Percentiles rank a stretch among this genome's conserved stretches.
These are phyloP conservation scores for Drosophila saltans DNA, from an alignment of 1,140 invertebrate species.

Conservation along the genomic window DNA sequence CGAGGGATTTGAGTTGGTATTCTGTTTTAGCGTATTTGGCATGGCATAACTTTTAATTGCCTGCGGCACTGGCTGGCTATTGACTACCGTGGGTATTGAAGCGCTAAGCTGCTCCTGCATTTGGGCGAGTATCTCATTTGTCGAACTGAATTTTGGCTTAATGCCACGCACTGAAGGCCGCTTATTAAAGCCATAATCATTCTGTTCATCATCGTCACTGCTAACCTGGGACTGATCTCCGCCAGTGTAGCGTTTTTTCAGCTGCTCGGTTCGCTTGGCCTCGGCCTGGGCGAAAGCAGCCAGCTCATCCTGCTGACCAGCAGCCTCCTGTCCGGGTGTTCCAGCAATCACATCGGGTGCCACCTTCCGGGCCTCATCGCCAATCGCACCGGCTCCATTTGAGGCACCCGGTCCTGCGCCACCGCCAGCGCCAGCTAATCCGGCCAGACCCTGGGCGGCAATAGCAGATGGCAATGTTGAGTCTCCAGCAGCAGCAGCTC, in stretches of 20 bases:
- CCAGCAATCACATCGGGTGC: constrained; percentile 91
- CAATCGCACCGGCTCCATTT: constrained; percentile 8
- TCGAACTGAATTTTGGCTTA: constrained; percentile 86
- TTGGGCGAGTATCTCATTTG: constrained; percentile 91
- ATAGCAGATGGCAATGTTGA: constrained; percentile 55
- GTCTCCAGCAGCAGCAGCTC: constrained; percentile 71
- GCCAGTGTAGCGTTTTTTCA: constrained; percentile 89
- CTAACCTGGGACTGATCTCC: constrained; percentile 83
- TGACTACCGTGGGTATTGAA: constrained; percentile 82
- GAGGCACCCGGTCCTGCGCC: not conserved
- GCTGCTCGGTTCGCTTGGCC: constrained; percentile 90
- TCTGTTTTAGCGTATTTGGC: constrained; percentile 74
- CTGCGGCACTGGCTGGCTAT: constrained; percentile 70
- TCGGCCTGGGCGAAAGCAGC: constrained; percentile 93
- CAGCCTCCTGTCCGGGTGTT: constrained; percentile 85
- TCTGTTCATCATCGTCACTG: constrained; percentile 90
- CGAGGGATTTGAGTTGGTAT: constrained; percentile 72
- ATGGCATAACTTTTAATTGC: constrained; percentile 76
- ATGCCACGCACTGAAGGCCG: constrained; percentile 91
- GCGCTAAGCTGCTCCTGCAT: constrained; percentile 89
- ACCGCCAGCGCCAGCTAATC: constrained; percentile 22
- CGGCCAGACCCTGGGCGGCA: constrained; percentile 44
- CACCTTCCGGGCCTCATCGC: constrained; percentile 83
- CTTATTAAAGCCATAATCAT: constrained; percentile 95
- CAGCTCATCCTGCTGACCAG: constrained; percentile 87